Base-by-base conservation (phyloP, 64 coral and sea anemone genomes). In the Cladopsammia gracilis region DNA sequence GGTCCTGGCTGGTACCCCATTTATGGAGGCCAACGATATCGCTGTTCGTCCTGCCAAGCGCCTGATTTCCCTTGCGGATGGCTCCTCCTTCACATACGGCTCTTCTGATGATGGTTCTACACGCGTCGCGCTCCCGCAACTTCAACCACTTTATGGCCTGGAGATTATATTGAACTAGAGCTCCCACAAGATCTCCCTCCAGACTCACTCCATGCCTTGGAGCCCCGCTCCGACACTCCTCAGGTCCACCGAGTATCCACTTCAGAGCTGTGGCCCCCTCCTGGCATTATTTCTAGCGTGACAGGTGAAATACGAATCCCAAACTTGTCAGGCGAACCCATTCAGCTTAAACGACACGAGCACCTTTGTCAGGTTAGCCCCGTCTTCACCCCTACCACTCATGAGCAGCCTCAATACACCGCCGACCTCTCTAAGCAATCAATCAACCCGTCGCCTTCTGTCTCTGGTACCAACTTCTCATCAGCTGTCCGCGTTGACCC, bases 11-110 rank as follows among this genome's bases (percentile, higher is more conserved):
- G 65, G 78, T n/a, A 85, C 65, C 25, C 90, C 90, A 3, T 92
- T 92, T 20, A 92, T 92, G 90, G 89, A 91, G 23, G 16, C 14
- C 24, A 91, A 91, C 49, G 89, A 92, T 18, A 61, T 92, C 62
- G 23, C 89, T 61, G 65, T 85, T 48, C 48, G 51, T n/a, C 49
- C 49, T 25, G 24, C 78, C 19, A 85, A 92, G 71, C 15, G 78
- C 7, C 22, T 53, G 80, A 77, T 92, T 45, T 67, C 64, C 11
- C 49, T 82, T 11, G 69, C 24, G 2, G 79, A 92, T 73, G 90
- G 65, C 12, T 6, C 64, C 25, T 70, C 62, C 10, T 70, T 47
- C 19, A 20, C 45, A 45, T 70, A 86, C 58, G 62, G 64, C 23
- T 86, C 83, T 4, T 16, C 59, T 46, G 61, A 8, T n/a, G 25